A percentile compares a stretch with the other conserved stretches of the same genome.
Conservation (phyloP, 2,888 invertebrate genomes). For the Eugnorisma glareosa region DNA sequence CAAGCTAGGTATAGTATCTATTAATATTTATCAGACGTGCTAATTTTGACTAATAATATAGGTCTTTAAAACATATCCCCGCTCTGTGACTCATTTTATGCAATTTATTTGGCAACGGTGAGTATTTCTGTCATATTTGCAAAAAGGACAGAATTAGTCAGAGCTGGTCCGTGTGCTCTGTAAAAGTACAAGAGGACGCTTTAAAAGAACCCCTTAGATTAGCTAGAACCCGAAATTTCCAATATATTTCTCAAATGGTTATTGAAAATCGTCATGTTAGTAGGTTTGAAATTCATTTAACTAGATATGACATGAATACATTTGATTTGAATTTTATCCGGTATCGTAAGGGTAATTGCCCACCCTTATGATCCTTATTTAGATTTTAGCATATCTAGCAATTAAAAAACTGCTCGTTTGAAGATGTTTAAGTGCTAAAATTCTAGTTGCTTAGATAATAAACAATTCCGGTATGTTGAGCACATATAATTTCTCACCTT, state of each 20-base stretch:
- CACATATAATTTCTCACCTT: constrained; percentile 19
- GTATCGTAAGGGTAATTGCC: background rate
- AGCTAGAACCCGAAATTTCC: no score
- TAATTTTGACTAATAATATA: background rate
- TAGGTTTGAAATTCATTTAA: background rate
- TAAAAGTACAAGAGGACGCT: background rate
- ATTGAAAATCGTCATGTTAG: no score
- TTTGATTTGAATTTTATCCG: constrained; percentile 1
- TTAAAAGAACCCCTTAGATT: no score
- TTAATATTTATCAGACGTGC: background rate
- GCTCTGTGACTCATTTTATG: background rate
- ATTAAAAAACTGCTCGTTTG: background rate
- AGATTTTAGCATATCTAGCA: background rate
- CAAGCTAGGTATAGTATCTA: no score
- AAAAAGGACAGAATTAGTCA: background rate
- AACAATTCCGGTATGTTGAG: background rate
- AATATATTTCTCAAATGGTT: no score
- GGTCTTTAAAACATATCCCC: background rate
- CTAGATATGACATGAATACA: background rate
- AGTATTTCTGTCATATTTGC: background rate
- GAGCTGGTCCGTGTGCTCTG: background rate
- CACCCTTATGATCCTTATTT: background rate
- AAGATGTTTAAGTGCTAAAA: background rate
- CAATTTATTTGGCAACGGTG: background rate
- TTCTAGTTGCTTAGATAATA: background rate